phyloP scores from a whole-genome alignment of 2,888 invertebrate species.

The Drosophila rellima region DNA sequence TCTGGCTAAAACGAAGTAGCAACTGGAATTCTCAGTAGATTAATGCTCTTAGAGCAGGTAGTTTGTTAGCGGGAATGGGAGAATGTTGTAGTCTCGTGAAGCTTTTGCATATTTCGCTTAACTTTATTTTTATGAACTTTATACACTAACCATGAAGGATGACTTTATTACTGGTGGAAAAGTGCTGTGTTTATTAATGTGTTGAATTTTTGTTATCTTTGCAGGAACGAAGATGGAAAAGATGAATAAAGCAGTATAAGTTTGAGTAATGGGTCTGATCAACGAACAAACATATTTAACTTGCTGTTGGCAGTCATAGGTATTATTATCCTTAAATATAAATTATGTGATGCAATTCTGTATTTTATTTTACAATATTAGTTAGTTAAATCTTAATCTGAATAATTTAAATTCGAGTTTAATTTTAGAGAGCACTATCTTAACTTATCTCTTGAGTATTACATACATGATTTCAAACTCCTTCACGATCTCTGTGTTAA shows the following conservation, averaged over 20 bases:
- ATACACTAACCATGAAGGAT: constrained; percentile 11
- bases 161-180: constrained; percentile 28
- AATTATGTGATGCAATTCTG: background rate
- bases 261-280: background rate
- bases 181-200: constrained; percentile 14
- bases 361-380: too few relatives aligned
- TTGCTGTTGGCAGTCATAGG: background rate
- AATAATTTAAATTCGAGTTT: too few relatives aligned
- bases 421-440: background rate
- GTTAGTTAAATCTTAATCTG: too few relatives aligned
- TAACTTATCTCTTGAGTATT: too few relatives aligned
- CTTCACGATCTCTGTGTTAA: background rate
- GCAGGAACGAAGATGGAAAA: background rate
- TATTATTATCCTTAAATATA: too few relatives aligned
- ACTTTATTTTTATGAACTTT: constrained; percentile 5
- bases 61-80: constrained; percentile 39
- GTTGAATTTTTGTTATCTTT: background rate
- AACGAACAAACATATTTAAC: background rate
- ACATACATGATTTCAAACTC: too few relatives aligned
- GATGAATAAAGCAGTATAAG: background rate
- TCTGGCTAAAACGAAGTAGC: background rate
- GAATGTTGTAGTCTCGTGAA: constrained; percentile 21
- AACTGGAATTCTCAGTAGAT: constrained; percentile 29
- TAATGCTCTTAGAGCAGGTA: constrained; percentile 34
- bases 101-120: constrained; percentile 40